Percentiles rank a stretch among this genome's conserved stretches.
phyloP scores from a whole-genome alignment of 23 tunicate genomes.

The Aplidium turbinatum region DNA sequence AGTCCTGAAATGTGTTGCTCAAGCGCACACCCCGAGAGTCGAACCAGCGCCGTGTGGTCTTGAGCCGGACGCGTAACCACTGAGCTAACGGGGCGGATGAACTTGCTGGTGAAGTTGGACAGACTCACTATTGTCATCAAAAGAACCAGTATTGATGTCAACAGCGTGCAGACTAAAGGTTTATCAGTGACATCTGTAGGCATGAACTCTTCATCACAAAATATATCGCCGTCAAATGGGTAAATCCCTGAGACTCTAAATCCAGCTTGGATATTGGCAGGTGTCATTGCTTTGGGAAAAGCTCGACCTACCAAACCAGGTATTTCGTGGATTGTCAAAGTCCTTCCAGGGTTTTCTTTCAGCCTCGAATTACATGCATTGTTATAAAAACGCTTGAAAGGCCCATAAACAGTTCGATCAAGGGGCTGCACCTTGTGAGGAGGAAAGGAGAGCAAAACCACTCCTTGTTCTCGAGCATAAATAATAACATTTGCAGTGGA shows the following conservation, averaged over 20 bases:
- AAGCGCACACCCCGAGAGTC: too few species aligned
- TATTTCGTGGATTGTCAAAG: constrained; percentile 10
- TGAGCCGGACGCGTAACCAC: too few species aligned
- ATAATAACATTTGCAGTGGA: background rate
- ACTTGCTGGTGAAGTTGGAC: too few species aligned
- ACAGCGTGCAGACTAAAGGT: too few species aligned
- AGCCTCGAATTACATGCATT: background rate
- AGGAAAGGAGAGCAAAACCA: constrained; percentile 4
- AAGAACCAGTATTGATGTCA: too few species aligned
- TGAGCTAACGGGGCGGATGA: too few species aligned
- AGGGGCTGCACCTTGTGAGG: constrained; percentile 26
- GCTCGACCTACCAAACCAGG: background rate
- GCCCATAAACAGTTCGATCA: constrained; percentile 19
- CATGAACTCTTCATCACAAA: background rate
- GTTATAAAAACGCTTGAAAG: background rate
- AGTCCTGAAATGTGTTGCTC: too few species aligned
- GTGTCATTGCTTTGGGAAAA: background rate
- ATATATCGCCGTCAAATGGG: background rate
- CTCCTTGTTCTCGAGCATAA: background rate
- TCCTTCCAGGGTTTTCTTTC: constrained; percentile 6
- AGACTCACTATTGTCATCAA: too few species aligned
- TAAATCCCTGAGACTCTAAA: background rate
- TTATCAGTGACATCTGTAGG: background rate
- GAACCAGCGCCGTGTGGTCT: too few species aligned
- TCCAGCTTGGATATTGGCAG: background rate